A percentile compares a stretch with the other conserved stretches of the same genome.
Evolutionary conservation across 2,113 vertebrate species (phyloP).

Genomic region (Rhagologus leucostigma): DNA sequence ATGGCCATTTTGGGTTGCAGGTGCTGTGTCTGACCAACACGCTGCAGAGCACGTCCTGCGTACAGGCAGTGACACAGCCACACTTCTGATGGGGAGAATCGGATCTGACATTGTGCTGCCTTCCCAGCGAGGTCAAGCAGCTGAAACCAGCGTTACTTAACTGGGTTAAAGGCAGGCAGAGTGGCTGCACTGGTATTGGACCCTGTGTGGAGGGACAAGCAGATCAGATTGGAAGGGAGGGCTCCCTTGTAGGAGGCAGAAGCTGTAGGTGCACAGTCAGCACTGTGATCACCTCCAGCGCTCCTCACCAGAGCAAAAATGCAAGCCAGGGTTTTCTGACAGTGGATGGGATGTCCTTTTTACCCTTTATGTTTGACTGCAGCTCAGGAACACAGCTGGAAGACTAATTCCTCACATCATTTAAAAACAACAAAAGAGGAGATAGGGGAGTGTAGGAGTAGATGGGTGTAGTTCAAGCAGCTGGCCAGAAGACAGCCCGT

Average conservation of each 20-base stretch:
- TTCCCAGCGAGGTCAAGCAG: neutral
- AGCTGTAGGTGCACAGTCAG: neutral
- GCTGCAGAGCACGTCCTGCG: accelerated
- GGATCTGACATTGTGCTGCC: neutral
- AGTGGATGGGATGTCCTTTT: neutral
- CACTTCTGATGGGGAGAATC: neutral
- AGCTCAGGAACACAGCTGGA: neutral
- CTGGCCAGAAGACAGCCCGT: neutral
- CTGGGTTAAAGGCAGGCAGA: neutral
- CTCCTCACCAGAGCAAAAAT: neutral
- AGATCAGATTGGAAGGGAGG: accelerated
- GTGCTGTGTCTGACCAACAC: neutral
- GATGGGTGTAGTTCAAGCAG: neutral
- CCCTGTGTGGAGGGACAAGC: neutral
- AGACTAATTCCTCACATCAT: neutral
- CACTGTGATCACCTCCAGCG: neutral
- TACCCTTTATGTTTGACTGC: neutral
- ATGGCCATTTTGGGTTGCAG: neutral
- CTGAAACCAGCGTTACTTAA: neutral
- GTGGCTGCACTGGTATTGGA: neutral
- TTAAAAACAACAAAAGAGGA: too few relatives aligned
- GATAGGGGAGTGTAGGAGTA: neutral
- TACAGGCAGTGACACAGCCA: accelerated
- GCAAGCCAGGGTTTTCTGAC: neutral
- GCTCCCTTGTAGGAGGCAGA: neutral